Conservation (phyloP, 2,113 vertebrate genomes). For the Vidua macroura region DNA sequence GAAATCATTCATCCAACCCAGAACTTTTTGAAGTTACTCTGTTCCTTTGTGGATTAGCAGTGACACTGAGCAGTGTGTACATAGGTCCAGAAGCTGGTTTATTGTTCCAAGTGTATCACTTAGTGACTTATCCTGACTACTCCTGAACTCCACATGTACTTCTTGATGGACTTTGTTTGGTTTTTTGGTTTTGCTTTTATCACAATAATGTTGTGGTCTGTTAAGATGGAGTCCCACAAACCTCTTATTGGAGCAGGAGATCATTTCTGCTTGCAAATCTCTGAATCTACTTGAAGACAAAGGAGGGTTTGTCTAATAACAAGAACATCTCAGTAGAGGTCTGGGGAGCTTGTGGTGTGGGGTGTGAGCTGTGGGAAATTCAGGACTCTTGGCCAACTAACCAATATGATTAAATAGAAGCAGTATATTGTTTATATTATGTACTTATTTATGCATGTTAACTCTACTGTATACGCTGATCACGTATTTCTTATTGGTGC, state of each 20-base stretch:
- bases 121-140: not conserved
- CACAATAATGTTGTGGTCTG: rapidly evolving
- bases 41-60: not conserved
- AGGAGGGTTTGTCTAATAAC: not conserved
- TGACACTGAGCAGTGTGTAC: not conserved
- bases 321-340: not conserved
- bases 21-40: not conserved
- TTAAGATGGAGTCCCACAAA: not conserved
- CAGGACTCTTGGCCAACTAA: not conserved
- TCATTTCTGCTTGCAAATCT: not conserved
- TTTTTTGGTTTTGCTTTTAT: not conserved
- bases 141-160: not conserved
- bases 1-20: not conserved
- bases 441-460: not conserved
- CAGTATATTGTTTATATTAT: not conserved
- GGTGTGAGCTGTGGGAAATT: not conserved
- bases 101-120: not conserved
- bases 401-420: not conserved
- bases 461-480: not conserved
- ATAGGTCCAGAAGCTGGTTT: not conserved
- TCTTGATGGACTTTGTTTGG: not conserved
- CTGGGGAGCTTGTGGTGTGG: not conserved
- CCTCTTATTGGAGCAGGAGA: not conserved
- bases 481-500: not conserved
- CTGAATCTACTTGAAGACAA: not conserved